A percentile compares a stretch with the other conserved stretches of the same genome.
Conservation (phyloP, 1,140 invertebrate genomes). For the Batillaria attramentaria region DNA sequence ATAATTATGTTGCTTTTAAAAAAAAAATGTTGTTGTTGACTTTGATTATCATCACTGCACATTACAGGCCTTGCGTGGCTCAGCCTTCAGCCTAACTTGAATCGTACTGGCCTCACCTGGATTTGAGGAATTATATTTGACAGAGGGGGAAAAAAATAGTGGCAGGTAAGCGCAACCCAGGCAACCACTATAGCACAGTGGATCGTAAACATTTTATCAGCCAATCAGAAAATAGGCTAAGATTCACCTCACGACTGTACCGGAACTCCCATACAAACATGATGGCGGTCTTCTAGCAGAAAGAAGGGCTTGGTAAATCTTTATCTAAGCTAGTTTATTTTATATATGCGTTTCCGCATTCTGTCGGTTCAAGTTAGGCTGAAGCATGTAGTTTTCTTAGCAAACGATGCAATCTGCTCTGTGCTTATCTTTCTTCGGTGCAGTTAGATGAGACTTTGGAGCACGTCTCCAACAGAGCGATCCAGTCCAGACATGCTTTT, state of each 20-base stretch:
- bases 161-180: no score
- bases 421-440: neutral
- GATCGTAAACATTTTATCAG: no score
- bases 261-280: conserved; percentile 31
- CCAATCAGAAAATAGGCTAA: neutral
- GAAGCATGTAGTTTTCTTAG: neutral
- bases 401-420: neutral
- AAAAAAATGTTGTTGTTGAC: no score
- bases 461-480: neutral
- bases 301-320: neutral
- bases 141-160: no score
- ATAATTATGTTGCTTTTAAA: no score
- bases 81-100: no score
- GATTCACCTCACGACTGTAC: neutral
- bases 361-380: neutral
- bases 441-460: neutral
- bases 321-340: neutral
- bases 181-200: no score
- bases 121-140: no score
- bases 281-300: conserved; percentile 15
- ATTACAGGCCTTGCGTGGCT: no score
- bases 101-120: no score
- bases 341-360: neutral
- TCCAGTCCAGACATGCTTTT: neutral
- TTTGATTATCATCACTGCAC: no score